Percentiles rank a stretch among this genome's conserved stretches.
Conservation (phyloP, 1,140 invertebrate genomes). For the Cardiocondyla obscurior region DNA sequence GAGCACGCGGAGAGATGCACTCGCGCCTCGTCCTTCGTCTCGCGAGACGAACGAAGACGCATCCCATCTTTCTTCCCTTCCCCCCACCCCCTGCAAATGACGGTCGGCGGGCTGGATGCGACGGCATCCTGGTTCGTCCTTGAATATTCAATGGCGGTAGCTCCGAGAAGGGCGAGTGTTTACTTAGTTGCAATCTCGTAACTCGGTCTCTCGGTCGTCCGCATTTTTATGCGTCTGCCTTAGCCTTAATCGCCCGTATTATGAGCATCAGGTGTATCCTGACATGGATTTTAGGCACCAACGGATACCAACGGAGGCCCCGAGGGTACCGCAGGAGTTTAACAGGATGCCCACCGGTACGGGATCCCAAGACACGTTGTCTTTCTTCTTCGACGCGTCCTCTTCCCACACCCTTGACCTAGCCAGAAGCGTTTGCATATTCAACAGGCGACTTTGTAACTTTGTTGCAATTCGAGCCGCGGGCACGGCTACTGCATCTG, state of each 20-base stretch:
- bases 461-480: constrained; percentile 52
- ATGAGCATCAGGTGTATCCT: constrained; percentile 55
- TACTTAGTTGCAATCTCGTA: constrained; percentile 68
- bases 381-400: constrained; percentile 31
- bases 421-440: constrained; percentile 65
- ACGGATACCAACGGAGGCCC: not conserved
- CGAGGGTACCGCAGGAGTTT: not conserved
- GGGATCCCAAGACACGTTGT: not conserved
- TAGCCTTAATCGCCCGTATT: constrained; percentile 69
- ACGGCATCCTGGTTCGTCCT: constrained; percentile 59
- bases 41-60: constrained; percentile 20
- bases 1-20: constrained; percentile 23
- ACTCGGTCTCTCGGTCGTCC: constrained; percentile 70
- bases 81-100: constrained; percentile 50
- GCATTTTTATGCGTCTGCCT: constrained; percentile 71
- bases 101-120: constrained; percentile 5
- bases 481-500: constrained; percentile 26
- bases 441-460: constrained; percentile 56
- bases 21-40: constrained; percentile 26
- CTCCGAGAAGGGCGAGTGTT: constrained; percentile 65
- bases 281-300: constrained; percentile 26
- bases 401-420: constrained; percentile 65
- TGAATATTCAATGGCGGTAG: constrained; percentile 68
- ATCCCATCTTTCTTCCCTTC: constrained; percentile 52
- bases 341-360: constrained; percentile 35